These are phyloP conservation scores for Capitella teleta DNA, from an alignment of 1,140 invertebrate species.

Conservation along the genomic window DNA sequence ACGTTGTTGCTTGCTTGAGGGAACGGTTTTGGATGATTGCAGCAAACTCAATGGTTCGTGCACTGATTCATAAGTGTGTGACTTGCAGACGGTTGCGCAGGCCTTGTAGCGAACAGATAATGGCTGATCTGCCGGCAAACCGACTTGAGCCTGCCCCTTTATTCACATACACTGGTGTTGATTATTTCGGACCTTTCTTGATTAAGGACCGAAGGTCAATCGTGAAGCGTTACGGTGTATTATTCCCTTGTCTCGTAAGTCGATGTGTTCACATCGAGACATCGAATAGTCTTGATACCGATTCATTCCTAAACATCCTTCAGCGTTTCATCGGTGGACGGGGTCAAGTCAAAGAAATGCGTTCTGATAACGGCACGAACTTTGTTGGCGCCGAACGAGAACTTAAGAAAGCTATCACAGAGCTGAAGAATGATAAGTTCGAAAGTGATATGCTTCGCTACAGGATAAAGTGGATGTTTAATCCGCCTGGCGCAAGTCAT, in stretches of 20 bases:
- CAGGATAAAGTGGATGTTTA: conserved; percentile 14
- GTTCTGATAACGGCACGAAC: conserved; percentile 36
- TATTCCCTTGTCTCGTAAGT: conserved; percentile 13
- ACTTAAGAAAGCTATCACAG: neutral
- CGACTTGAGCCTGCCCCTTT: neutral
- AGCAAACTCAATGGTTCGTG: too few relatives aligned
- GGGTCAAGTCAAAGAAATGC: conserved; percentile 23
- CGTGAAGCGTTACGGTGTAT: conserved; percentile 10
- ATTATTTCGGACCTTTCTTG: neutral
- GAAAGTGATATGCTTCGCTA: too few relatives aligned
- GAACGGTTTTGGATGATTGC: too few relatives aligned
- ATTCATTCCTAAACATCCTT: conserved; percentile 32
- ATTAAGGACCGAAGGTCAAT: neutral
- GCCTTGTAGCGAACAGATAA: too few relatives aligned
- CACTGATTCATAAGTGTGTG: too few relatives aligned
- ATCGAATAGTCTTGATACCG: conserved; percentile 26
- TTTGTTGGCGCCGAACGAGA: conserved; percentile 25
- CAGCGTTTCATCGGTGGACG: conserved; percentile 36
- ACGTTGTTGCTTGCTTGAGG: too few relatives aligned
- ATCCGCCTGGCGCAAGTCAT: neutral
- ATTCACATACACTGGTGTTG: neutral
- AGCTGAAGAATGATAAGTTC: neutral
- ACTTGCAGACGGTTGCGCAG: too few relatives aligned
- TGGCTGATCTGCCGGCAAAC: neutral
- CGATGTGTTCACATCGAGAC: conserved; percentile 28